phyloP scores from a whole-genome alignment of 2,888 invertebrate species.

The Eupsilia transversa region DNA sequence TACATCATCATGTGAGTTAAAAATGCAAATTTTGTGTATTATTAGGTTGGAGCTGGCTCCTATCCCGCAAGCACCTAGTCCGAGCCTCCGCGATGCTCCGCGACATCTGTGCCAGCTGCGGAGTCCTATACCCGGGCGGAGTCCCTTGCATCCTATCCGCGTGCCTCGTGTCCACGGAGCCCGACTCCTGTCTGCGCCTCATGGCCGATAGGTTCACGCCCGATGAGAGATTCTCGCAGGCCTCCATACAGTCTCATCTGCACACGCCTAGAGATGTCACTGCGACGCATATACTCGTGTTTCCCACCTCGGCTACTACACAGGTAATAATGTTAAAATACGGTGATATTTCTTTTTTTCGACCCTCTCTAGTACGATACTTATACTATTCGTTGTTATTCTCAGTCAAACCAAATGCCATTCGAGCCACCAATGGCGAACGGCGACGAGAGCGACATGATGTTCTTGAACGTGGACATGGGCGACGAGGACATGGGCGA shows the following conservation, averaged over 20 bases:
- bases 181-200: conserved; percentile 95
- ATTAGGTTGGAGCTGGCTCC: conserved; percentile 97
- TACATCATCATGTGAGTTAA: background rate
- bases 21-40: background rate
- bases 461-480: conserved; percentile 86
- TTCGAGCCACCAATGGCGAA: conserved; percentile 87
- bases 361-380: background rate
- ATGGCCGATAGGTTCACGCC: conserved; percentile 99
- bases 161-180: conserved; percentile 99
- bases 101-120: conserved; percentile 97
- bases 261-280: conserved; percentile 99
- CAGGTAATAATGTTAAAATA: conserved; percentile 87
- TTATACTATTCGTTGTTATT: background rate
- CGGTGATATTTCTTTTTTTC: background rate
- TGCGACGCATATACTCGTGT: conserved; percentile 99
- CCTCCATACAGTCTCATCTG: conserved; percentile 96
- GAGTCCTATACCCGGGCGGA: conserved; percentile 94
- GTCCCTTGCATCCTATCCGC: conserved; percentile 98
- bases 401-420: conserved; percentile 85
- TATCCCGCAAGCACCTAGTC: conserved; percentile 97
- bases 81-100: conserved; percentile 96
- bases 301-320: conserved; percentile 98
- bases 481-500: conserved; percentile 91
- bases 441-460: conserved; percentile 88
- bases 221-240: conserved; percentile 97